A percentile compares a stretch with the other conserved stretches of the same genome.
These are phyloP conservation scores for Halichoeres trimaculatus DNA, from an alignment of 2,113 vertebrate genomes.

Conservation along the genomic window DNA sequence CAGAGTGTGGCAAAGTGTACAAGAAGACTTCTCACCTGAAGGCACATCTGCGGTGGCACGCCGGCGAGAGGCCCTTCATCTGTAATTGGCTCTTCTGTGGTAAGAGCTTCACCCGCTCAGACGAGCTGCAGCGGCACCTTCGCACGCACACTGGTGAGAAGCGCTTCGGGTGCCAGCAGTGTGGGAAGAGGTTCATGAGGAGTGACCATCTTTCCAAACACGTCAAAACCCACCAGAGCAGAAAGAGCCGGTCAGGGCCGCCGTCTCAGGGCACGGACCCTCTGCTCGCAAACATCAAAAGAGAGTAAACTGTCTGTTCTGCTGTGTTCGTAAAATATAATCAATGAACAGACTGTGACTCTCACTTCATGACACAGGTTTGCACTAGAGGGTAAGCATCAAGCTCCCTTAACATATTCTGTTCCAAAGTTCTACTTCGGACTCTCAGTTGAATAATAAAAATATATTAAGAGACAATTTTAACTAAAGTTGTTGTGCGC, in stretches of 20 bases:
- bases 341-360: conserved; percentile 48
- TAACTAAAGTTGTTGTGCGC: conserved; percentile 22
- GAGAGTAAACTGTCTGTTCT: conserved; percentile 71
- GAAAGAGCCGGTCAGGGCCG: conserved; percentile 79
- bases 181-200: conserved; percentile 89
- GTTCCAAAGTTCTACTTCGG: conserved; percentile 38
- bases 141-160: conserved; percentile 91
- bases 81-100: conserved; percentile 92
- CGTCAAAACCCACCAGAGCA: conserved; percentile 88
- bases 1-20: conserved; percentile 89
- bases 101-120: conserved; percentile 90
- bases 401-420: conserved; percentile 27
- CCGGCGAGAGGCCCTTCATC: conserved; percentile 88
- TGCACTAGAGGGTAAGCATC: conserved; percentile 66
- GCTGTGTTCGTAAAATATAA: background rate
- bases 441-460: conserved; percentile 32
- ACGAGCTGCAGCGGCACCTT: conserved; percentile 90
- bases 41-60: conserved; percentile 91
- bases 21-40: conserved; percentile 92
- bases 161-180: conserved; percentile 88
- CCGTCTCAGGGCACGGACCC: conserved; percentile 70
- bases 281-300: conserved; percentile 83
- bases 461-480: conserved; percentile 44
- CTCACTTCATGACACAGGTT: conserved; percentile 63
- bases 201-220: conserved; percentile 91